These are phyloP conservation scores for Petrocephalus microphthalmus DNA, from an alignment of 2,113 vertebrate genomes.

Conservation along the genomic window DNA sequence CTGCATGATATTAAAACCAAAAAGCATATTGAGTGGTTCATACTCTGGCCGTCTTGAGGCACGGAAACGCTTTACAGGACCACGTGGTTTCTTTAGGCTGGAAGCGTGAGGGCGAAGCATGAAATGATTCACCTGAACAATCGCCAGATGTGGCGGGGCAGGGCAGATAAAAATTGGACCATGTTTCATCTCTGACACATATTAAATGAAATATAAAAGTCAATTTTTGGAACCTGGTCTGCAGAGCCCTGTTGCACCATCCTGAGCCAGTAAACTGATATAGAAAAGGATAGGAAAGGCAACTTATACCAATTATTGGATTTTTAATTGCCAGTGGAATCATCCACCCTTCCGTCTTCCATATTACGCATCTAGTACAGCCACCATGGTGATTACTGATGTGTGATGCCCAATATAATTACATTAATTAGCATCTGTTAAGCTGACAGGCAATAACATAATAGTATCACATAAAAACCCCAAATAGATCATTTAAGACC, in stretches of 20 bases:
- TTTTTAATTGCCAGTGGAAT: not conserved
- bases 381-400: not conserved
- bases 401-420: not conserved
- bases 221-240: not conserved
- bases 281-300: not conserved
- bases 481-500: not conserved
- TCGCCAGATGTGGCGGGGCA: not conserved
- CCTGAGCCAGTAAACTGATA: not conserved
- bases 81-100: not conserved
- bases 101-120: not conserved
- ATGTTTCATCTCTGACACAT: not conserved
- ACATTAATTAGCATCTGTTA: not conserved
- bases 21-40: not conserved
- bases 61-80: not conserved
- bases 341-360: not conserved
- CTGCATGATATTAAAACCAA: not conserved
- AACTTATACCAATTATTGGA: not conserved
- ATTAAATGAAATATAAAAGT: not conserved
- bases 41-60: not conserved
- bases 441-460: not conserved
- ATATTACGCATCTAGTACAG: not conserved
- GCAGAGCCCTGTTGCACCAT: not conserved
- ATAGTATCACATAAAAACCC: not conserved
- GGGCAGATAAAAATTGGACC: not conserved
- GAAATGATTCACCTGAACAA: not conserved